Percentiles rank a stretch among this genome's conserved stretches.
These are phyloP conservation scores for Cyrtonyx montezumae DNA, from an alignment of 2,113 vertebrate genomes.

Conservation along the genomic window DNA sequence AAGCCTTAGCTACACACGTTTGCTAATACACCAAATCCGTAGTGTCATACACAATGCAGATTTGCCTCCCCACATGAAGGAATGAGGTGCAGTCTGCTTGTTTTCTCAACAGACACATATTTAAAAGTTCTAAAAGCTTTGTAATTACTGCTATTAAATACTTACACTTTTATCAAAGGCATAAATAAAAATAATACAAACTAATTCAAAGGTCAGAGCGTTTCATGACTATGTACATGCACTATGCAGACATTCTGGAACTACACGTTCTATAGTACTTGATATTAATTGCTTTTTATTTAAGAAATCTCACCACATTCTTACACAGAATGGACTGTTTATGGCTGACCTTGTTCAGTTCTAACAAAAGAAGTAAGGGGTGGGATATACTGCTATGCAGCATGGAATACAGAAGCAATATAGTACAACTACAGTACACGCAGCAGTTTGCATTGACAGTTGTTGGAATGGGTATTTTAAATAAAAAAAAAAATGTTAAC, in stretches of 20 bases:
- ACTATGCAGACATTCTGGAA: background rate
- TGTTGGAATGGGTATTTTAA: background rate
- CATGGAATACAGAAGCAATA: background rate
- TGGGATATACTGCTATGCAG: background rate
- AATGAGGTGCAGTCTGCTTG: background rate
- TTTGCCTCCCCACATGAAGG: background rate
- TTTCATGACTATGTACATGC: background rate
- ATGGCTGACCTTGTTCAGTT: background rate
- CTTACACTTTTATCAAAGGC: background rate
- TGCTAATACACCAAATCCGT: fast-evolving
- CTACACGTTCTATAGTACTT: background rate
- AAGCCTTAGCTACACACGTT: background rate
- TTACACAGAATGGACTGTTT: background rate
- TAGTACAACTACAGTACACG: background rate
- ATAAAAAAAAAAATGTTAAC: background rate
- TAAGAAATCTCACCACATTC: background rate
- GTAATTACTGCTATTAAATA: background rate
- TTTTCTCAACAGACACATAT: background rate
- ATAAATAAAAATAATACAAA: background rate
- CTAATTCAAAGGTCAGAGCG: background rate
- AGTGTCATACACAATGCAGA: background rate
- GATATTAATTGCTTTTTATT: background rate
- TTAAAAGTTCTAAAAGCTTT: background rate
- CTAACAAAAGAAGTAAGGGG: background rate
- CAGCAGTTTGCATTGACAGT: background rate